A percentile compares a stretch with the other conserved stretches of the same genome.
Conservation (phyloP, 1,140 invertebrate genomes). For the Micrasema longulum region DNA sequence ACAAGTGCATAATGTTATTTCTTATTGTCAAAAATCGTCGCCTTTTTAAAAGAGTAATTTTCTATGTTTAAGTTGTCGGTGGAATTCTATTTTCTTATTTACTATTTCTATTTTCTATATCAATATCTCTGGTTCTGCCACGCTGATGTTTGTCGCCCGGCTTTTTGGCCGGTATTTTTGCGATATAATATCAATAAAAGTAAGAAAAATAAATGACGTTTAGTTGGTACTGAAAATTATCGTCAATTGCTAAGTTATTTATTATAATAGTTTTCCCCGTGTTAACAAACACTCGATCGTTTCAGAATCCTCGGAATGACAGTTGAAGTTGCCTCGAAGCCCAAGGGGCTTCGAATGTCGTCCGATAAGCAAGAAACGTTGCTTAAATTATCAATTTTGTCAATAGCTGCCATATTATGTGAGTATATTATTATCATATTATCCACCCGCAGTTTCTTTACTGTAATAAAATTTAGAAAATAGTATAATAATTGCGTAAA, state of each 20-base stretch:
- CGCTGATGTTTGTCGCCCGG: constrained; percentile 44
- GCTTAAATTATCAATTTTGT: constrained; percentile 91
- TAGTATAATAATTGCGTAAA: too few species aligned
- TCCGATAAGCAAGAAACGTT: constrained; percentile 95
- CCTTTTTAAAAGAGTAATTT: too few species aligned
- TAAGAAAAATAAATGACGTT: constrained; percentile 22
- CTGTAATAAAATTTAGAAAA: too few species aligned
- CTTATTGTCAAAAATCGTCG: too few species aligned
- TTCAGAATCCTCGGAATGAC: constrained; percentile 44
- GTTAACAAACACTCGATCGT: not conserved
- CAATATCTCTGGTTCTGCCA: constrained; percentile 34
- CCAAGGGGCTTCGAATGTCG: constrained; percentile 44
- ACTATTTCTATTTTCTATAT: not conserved
- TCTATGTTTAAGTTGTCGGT: too few species aligned
- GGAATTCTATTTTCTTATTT: too few species aligned
- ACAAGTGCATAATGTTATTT: too few species aligned
- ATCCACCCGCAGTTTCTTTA: too few species aligned
- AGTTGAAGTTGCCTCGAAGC: constrained; percentile 34
- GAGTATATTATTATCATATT: constrained; percentile 66
- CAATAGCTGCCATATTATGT: constrained; percentile 93
- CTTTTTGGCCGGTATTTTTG: constrained; percentile 42
- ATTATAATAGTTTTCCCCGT: not conserved
- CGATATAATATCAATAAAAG: constrained; percentile 22
- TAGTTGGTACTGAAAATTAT: not conserved
- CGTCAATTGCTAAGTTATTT: not conserved